phyloP scores from a whole-genome alignment of 2,888 invertebrate genomes.

The Spicauda simplicius region DNA sequence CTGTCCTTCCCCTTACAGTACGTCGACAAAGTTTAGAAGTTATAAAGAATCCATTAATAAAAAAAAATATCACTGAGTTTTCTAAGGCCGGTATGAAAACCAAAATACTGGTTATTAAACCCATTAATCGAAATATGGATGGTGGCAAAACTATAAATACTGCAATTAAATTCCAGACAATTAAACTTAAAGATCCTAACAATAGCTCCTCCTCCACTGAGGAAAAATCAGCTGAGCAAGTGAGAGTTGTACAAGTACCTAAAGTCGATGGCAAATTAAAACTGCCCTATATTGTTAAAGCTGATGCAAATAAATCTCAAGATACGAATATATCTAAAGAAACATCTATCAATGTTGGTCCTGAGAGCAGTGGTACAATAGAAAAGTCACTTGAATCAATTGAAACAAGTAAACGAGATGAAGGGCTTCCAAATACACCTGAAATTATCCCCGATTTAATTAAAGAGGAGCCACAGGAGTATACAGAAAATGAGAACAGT shows the following conservation, averaged over 20 bases:
- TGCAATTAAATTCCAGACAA: conserved; percentile 77
- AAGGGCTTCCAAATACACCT: neutral
- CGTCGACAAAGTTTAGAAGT: conserved; percentile 71
- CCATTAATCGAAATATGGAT: conserved; percentile 70
- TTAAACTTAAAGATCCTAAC: conserved; percentile 89
- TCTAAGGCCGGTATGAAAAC: conserved; percentile 78
- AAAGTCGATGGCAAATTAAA: conserved; percentile 63
- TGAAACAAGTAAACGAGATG: conserved; percentile 4
- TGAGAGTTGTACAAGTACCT: conserved; percentile 74
- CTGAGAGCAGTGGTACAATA: conserved; percentile 28
- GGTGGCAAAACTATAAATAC: conserved; percentile 55
- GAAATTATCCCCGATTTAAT: neutral
- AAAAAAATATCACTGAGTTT: conserved; percentile 73
- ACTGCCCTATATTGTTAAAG: conserved; percentile 44
- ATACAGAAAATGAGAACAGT: conserved; percentile 12
- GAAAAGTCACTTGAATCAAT: conserved; percentile 23
- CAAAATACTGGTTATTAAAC: conserved; percentile 78
- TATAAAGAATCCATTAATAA: conserved; percentile 74
- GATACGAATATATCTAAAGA: conserved; percentile 28
- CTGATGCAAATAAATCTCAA: neutral
- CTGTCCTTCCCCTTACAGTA: conserved; percentile 69
- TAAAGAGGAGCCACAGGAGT: conserved; percentile 11
- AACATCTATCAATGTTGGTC: conserved; percentile 36
- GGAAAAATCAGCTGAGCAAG: conserved; percentile 65
- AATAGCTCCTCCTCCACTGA: conserved; percentile 56